A percentile compares a stretch with the other conserved stretches of the same genome.
phyloP scores from a whole-genome alignment of 2,888 invertebrate species.

The Lasioglossum villosulum region DNA sequence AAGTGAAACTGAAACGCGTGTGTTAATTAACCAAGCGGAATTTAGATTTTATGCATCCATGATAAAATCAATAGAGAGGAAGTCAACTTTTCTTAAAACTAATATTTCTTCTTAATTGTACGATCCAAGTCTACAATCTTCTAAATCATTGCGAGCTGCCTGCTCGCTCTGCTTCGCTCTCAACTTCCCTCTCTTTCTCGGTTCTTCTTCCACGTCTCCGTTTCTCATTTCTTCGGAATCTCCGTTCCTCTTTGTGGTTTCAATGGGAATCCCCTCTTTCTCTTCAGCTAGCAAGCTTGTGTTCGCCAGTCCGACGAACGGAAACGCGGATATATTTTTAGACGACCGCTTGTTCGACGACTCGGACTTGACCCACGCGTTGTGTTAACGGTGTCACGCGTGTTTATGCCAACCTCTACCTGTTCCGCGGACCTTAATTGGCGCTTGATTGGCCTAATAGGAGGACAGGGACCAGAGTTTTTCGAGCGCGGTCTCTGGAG shows the following conservation, averaged over 20 bases:
- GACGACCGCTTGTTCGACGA: conserved; percentile 52
- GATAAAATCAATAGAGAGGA: too few relatives aligned
- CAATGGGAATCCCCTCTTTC: neutral
- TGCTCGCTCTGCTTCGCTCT: conserved; percentile 28
- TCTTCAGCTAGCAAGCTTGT: neutral
- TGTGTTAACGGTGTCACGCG: conserved; percentile 54
- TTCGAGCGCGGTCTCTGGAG: neutral
- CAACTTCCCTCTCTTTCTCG: neutral
- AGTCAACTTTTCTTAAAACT: neutral
- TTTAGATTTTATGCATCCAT: too few relatives aligned
- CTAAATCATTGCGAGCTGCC: conserved; percentile 8
- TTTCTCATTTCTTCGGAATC: neutral
- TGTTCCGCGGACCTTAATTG: neutral
- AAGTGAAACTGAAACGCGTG: too few relatives aligned
- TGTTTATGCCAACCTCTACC: conserved; percentile 4
- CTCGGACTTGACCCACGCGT: conserved; percentile 64
- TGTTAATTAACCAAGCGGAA: too few relatives aligned
- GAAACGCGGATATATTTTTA: conserved; percentile 66
- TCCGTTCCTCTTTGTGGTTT: neutral
- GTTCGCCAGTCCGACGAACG: conserved; percentile 54
- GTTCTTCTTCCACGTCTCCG: neutral
- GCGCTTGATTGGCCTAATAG: neutral
- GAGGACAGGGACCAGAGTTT: neutral
- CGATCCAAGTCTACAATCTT: neutral
- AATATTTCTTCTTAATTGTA: neutral